Evolutionary conservation across 1,140 invertebrate species (phyloP).

Genomic region (Zaprionus nigranus): DNA sequence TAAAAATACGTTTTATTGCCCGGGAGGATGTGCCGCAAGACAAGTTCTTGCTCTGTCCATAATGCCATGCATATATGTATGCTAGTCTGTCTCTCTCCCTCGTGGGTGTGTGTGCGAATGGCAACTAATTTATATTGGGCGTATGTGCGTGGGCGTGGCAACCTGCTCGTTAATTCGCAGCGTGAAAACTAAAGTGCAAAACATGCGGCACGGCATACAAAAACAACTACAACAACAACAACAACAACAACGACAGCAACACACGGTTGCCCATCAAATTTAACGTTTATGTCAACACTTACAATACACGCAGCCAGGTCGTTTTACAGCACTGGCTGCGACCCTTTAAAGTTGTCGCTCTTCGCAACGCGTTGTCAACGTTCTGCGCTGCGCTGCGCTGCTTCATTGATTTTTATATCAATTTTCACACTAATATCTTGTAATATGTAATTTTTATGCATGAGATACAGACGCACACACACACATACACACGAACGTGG

Average conservation of each 20-base stretch:
- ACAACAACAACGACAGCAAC: constrained; percentile 23
- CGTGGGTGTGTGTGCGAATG: constrained; percentile 27
- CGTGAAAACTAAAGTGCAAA: constrained; percentile 81
- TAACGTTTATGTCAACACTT: constrained; percentile 83
- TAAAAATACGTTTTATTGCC: constrained; percentile 83
- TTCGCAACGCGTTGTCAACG: constrained; percentile 37
- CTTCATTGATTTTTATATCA: constrained; percentile 83
- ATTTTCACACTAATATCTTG: constrained; percentile 82
- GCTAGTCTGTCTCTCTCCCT: constrained; percentile 3
- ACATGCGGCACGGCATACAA: constrained; percentile 47
- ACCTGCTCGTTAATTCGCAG: constrained; percentile 75
- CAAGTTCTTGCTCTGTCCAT: constrained; percentile 60
- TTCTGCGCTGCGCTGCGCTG: constrained; percentile 32
- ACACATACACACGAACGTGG: constrained; percentile 11
- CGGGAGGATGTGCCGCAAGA: constrained; percentile 72
- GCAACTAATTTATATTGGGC: constrained; percentile 76
- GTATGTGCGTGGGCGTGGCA: constrained; percentile 37
- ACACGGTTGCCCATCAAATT: constrained; percentile 68
- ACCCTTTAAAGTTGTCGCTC: constrained; percentile 66
- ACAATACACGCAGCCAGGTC: constrained; percentile 63
- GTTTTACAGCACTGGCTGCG: constrained; percentile 63
- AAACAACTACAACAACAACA: constrained; percentile 16
- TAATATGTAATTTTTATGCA: constrained; percentile 83
- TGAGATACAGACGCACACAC: constrained; percentile 42
- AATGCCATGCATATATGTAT: constrained; percentile 59